These are phyloP conservation scores for Orthonyx spaldingii DNA, from an alignment of 2,113 vertebrate genomes.

Conservation along the genomic window DNA sequence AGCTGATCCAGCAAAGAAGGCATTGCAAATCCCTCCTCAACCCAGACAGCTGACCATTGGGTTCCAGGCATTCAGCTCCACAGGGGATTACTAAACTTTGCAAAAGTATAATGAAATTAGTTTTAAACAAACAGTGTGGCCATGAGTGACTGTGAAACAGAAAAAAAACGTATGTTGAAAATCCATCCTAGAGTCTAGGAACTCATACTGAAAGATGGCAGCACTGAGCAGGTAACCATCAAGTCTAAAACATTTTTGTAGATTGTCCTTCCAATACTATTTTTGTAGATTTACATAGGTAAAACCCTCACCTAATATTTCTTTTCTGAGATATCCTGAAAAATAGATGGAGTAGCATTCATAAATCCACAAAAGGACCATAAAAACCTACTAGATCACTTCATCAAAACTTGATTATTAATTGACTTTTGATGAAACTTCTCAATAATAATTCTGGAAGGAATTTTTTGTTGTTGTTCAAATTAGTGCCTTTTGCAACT, in stretches of 20 bases:
- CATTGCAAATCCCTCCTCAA: neutral
- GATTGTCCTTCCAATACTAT: neutral
- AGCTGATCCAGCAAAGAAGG: neutral
- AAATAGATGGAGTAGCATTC: neutral
- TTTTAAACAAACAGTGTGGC: neutral
- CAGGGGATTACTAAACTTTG: neutral
- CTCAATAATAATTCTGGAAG: neutral
- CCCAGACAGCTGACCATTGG: fast-evolving
- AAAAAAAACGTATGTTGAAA: neutral
- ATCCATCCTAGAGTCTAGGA: neutral
- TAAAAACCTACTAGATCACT: neutral
- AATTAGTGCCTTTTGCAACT: neutral
- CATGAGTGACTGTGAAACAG: neutral
- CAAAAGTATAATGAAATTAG: neutral
- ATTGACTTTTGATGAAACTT: neutral
- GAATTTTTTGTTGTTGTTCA: neutral
- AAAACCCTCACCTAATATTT: neutral
- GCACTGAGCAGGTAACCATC: neutral
- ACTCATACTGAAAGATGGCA: neutral
- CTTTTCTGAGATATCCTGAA: neutral
- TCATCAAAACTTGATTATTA: neutral
- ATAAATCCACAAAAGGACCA: neutral
- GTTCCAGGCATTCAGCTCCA: neutral
- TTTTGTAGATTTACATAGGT: neutral
- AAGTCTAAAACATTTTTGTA: neutral